Evolutionary conservation across 2,888 invertebrate species (phyloP), one percentile per base, ranked within the genome.

Genomic region (Chelonus formosanus): DNA sequence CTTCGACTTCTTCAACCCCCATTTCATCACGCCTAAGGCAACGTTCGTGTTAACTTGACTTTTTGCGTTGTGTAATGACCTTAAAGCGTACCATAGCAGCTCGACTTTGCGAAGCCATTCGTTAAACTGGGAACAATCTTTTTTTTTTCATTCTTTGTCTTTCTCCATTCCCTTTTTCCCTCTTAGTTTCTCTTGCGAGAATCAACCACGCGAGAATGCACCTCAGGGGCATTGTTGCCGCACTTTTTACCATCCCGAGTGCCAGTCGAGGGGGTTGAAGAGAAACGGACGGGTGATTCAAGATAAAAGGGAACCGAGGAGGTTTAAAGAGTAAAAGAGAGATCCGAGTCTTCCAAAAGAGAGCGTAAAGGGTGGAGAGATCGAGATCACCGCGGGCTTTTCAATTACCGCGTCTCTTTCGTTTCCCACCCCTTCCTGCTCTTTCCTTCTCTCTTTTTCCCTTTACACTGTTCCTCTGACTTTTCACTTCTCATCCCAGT

Each of bases 11-110:
- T 67, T 71, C 68, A 65, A 45, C 61, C 57, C 56, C 48, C 66
- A 57, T 56, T 58, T 65, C 31, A 40, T 10, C 56, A 10, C 70
- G 68, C 63, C 65, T 67, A 68, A 71, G 70, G 67, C 75, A 70
- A 69, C 70, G 74, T 63, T 76, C 72, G 74, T 70, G 71, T 77
- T 77, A 76, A 74, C 74, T 75, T 70, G 63, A 72, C 74, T 77
- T 80, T 76, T 77, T 78, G 71, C 76, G 68, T 69, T 68, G 75
- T 72, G 76, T 77, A 78, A 78, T 75, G 78, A 76, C 77, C 76
- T 75, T 73, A 75, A 77, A 77, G 75, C 76, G 34, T 6, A 67
- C 63, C 69, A 60, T 55, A 62, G 71, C 58, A 66, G 71, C 64
- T 53, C 65, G 70, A 66, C 70, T 78, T 78, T 77, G 74, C 77